Conservation (phyloP, 2,888 invertebrate species). For the Sturmia bella region DNA sequence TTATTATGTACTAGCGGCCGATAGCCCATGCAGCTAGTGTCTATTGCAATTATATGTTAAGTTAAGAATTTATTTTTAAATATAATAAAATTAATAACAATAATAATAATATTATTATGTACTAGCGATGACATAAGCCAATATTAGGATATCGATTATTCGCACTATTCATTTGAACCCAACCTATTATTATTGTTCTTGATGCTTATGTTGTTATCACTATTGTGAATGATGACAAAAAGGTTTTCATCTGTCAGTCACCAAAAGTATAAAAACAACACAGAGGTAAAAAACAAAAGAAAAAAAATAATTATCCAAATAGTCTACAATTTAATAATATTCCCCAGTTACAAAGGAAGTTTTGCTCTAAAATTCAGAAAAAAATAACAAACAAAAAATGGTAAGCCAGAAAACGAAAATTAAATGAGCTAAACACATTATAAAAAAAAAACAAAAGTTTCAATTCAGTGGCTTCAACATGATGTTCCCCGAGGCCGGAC, state of each 20-base stretch:
- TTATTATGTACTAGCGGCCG: too few species aligned
- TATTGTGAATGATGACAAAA: slow-evolving; percentile 38
- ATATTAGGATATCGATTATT: too few species aligned
- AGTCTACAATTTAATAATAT: neutral
- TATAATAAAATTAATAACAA: too few species aligned
- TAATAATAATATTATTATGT: too few species aligned
- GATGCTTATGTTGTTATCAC: neutral
- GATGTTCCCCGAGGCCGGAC: slow-evolving; percentile 92
- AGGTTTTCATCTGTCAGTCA: neutral
- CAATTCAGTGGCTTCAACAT: slow-evolving; percentile 92
- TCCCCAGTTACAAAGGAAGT: neutral
- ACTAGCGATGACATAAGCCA: too few species aligned
- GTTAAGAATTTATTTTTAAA: too few species aligned
- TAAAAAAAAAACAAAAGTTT: slow-evolving; percentile 76
- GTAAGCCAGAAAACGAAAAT: slow-evolving; percentile 11
- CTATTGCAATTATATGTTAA: too few species aligned
- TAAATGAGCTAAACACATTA: neutral
- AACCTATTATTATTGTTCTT: too few species aligned
- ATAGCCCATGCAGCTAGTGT: too few species aligned
- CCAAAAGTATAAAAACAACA: neutral
- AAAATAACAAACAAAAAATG: slow-evolving; percentile 30
- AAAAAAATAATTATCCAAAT: neutral
- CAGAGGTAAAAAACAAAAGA: neutral
- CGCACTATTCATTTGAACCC: too few species aligned
- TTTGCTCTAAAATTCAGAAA: neutral